Conservation (phyloP, 92 coral and sea anemone species). For the Micromussa lordhowensis region DNA sequence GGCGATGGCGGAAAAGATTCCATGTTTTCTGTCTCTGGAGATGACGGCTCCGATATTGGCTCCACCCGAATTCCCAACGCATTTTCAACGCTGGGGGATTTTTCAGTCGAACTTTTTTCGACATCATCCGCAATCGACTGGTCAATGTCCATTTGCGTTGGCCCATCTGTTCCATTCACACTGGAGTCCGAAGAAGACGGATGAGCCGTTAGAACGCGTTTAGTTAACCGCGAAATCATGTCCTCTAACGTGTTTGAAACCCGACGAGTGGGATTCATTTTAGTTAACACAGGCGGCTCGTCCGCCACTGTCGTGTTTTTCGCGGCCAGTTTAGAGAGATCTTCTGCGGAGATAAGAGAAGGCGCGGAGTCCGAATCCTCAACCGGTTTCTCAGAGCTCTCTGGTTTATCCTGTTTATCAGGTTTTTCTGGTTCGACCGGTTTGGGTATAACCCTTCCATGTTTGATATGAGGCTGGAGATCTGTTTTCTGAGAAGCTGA, state of each 20-base stretch:
- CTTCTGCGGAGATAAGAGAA: conserved; percentile 86
- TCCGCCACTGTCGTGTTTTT: conserved; percentile 77
- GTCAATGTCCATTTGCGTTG: conserved; percentile 30
- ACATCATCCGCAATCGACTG: conserved; percentile 5
- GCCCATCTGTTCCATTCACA: conserved; percentile 20
- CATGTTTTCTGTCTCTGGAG: conserved; percentile 67
- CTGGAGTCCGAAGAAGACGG: conserved; percentile 34
- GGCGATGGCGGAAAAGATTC: conserved; percentile 84
- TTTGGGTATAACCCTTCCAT: neutral
- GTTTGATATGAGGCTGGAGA: neutral
- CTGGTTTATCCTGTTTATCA: conserved; percentile 8
- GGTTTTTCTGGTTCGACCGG: conserved; percentile 8
- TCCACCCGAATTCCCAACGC: conserved; percentile 35
- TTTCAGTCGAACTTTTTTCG: conserved; percentile 25
- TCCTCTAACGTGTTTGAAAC: conserved; percentile 77
- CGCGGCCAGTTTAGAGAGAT: conserved; percentile 90
- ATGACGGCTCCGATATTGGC: conserved; percentile 59
- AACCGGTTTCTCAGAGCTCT: conserved; percentile 21
- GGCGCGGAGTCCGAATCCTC: conserved; percentile 77
- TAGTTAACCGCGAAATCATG: conserved; percentile 84
- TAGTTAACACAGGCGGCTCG: conserved; percentile 87
- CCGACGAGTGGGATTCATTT: conserved; percentile 70
- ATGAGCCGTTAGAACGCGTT: conserved; percentile 58
- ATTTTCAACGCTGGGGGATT: conserved; percentile 24
- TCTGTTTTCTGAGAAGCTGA: neutral